These are phyloP conservation scores for Matsumyia berberina DNA, from an alignment of 2,888 invertebrate genomes.

Conservation along the genomic window DNA sequence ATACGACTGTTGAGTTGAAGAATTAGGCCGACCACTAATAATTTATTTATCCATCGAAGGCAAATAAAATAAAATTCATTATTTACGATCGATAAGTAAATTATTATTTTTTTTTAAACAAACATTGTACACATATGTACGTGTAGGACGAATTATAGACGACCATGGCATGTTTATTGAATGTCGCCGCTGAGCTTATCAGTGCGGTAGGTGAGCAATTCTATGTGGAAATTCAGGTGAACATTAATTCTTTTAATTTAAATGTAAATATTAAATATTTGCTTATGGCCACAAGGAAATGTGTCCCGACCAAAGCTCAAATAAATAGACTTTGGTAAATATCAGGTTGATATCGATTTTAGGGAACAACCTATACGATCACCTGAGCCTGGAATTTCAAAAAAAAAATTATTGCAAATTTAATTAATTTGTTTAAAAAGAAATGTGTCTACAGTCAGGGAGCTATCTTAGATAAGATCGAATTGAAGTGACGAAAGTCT, in stretches of 20 bases:
- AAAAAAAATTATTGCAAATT: conserved; percentile 48
- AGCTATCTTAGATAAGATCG: conserved; percentile 27
- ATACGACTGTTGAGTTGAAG: neutral
- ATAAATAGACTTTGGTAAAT: neutral
- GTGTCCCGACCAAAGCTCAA: neutral
- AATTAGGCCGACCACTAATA: conserved; percentile 39
- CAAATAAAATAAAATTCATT: conserved; percentile 41
- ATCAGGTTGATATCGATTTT: conserved; percentile 50
- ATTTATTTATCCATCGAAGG: conserved; percentile 45
- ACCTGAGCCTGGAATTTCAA: conserved; percentile 3
- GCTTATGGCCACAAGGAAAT: conserved; percentile 20
- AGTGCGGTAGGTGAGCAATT: neutral
- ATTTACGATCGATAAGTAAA: conserved; percentile 63
- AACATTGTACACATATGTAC: neutral
- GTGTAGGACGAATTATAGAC: conserved; percentile 26
- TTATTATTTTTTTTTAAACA: neutral
- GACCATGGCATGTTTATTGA: conserved; percentile 61
- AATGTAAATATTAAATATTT: conserved; percentile 54
- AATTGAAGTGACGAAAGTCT: neutral
- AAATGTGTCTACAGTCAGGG: conserved; percentile 12
- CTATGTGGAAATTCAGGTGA: conserved; percentile 47
- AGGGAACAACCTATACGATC: neutral
- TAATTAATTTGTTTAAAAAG: no score
- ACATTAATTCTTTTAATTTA: conserved; percentile 45
- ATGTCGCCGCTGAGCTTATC: conserved; percentile 63